Base-by-base conservation (phyloP, 2,888 invertebrate species). In the Vesta saturnalis region DNA sequence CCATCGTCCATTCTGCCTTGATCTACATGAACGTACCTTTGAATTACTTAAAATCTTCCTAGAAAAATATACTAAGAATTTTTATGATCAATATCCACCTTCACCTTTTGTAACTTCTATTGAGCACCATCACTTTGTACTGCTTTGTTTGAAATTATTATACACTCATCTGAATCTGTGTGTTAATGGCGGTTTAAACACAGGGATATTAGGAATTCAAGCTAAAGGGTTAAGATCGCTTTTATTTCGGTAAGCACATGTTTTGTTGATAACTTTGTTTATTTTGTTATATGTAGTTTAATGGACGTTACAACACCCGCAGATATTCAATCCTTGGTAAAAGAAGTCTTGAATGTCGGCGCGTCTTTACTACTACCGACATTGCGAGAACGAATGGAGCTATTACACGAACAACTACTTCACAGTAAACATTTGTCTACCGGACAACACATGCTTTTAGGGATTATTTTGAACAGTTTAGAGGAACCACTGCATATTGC, bases 1-100 rank as follows among this genome's bases (percentile, higher is more conserved):
- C 83, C 87, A 88, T 74, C 85, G 86, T 60, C 88, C 89, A 1
- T 89, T 89, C 77, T 89, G 89, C 81, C 84, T 89, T 65, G 89
- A 90, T 77, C 82, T 89, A 23, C 87, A 89, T 76, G 88, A 89
- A 77, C 85, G 85, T 60, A 89, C 89, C 0, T 89, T 90, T 75
- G 83, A 85, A 21, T 77, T 86, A 16, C 80, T 90, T 39, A 83
- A 85, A 61, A 80, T 81, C 16, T 89, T 89, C 77, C 81, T 90
- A 46, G 87, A 89, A 74, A 86, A 86, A 72, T 89, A 89, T 77
- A 86, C 88, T 62, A 79, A 82, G 57, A 83, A 84, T 18, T 88
- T 88, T 78, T 83, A 84, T 67, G 80, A 80, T 59, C 75, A 80
- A 5, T 73, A 76, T 10, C 83, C 85, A 1, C 87, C 85, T 2